Evolutionary conservation across 2,888 invertebrate genomes (phyloP).

Genomic region (Watsonalla cultraria): DNA sequence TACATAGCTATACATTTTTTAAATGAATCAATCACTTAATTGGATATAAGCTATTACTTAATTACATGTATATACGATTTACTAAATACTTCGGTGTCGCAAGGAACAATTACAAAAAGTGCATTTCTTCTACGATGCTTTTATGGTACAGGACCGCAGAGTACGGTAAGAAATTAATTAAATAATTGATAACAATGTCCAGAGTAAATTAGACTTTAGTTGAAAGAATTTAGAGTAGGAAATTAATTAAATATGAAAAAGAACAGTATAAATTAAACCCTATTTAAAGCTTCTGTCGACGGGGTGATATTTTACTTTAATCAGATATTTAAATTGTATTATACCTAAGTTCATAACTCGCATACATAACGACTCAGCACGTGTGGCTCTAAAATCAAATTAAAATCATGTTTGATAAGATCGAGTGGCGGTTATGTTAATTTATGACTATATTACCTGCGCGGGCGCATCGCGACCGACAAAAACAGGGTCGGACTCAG

Average conservation of each 20-base stretch:
- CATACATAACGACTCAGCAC: slow-evolving; percentile 63
- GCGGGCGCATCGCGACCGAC: slow-evolving; percentile 67
- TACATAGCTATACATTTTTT: no score
- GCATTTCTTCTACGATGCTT: no score
- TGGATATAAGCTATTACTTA: no score
- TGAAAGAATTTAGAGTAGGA: background rate
- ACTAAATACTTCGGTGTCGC: no score
- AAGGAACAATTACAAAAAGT: no score
- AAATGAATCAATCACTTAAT: no score
- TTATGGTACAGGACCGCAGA: no score
- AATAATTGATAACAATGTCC: no score
- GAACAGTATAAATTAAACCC: background rate
- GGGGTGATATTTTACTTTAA: background rate
- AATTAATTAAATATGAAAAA: background rate
- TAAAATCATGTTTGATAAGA: slow-evolving; percentile 79
- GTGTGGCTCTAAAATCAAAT: slow-evolving; percentile 77
- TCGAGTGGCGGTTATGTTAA: slow-evolving; percentile 79
- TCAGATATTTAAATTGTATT: slow-evolving; percentile 11
- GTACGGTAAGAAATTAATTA: no score
- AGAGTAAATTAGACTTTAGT: no score
- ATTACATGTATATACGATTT: no score
- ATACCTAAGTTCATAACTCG: slow-evolving; percentile 70
- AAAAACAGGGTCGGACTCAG: slow-evolving; percentile 67
- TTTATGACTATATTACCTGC: slow-evolving; percentile 80
- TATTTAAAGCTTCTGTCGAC: background rate